A percentile compares a stretch with the other conserved stretches of the same genome.
These are phyloP conservation scores for Falco concolor DNA, from an alignment of 2,797 vertebrate species.

Conservation along the genomic window DNA sequence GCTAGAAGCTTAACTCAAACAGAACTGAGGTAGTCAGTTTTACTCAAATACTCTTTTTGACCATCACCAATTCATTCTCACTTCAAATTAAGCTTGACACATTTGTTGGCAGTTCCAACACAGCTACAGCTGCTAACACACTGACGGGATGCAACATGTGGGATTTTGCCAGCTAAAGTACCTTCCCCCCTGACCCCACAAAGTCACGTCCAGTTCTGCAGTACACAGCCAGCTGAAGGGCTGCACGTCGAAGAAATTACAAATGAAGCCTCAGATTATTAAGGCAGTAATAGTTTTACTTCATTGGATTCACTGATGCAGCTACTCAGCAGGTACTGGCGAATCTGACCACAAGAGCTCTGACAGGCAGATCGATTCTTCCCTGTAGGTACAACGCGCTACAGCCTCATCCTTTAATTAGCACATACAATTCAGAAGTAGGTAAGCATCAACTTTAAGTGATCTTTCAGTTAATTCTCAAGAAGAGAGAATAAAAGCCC, in stretches of 20 bases:
- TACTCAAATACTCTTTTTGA: background rate
- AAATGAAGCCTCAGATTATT: conserved; percentile 26
- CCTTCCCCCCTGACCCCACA: fast-evolving
- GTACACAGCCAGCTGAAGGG: background rate
- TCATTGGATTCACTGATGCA: background rate
- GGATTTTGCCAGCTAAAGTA: background rate
- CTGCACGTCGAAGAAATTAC: background rate
- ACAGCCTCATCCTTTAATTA: background rate
- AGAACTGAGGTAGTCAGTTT: conserved; percentile 65
- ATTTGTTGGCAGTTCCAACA: background rate
- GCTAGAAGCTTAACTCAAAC: conserved; percentile 23
- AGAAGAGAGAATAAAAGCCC: background rate
- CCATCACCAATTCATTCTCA: background rate
- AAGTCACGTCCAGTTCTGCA: background rate
- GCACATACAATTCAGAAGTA: background rate
- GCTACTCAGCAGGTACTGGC: background rate
- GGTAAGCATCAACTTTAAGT: background rate
- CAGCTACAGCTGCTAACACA: background rate
- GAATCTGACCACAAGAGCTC: background rate
- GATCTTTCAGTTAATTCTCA: background rate
- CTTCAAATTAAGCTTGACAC: background rate
- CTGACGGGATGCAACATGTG: background rate
- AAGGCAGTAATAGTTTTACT: conserved; percentile 44
- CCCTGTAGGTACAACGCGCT: background rate
- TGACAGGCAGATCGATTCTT: background rate